A percentile compares a stretch with the other conserved stretches of the same genome.
These are phyloP conservation scores for Scrobipalpa costella DNA, from an alignment of 2,888 invertebrate species.

Conservation along the genomic window DNA sequence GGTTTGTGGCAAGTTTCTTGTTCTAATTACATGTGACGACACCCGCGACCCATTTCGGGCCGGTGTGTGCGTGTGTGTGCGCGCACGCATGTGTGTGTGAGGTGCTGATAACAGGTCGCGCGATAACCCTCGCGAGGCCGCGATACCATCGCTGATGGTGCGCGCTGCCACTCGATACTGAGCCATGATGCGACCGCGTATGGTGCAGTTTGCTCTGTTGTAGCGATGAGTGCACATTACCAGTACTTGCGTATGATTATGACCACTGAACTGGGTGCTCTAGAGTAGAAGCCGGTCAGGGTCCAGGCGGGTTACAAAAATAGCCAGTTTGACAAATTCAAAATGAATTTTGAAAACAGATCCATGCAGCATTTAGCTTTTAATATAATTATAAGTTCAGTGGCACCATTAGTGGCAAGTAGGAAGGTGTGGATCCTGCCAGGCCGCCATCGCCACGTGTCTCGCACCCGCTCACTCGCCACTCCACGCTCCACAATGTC, in stretches of 20 bases:
- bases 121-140: conserved; percentile 54
- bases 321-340: not conserved
- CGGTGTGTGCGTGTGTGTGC: conserved; percentile 24
- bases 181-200: not conserved
- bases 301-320: not conserved
- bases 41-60: conserved; percentile 52
- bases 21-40: conserved; percentile 56
- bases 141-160: not conserved
- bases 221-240: conserved; percentile 1
- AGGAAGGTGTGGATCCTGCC: not conserved
- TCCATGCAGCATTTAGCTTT: no score
- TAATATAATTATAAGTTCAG: not conserved
- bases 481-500: not conserved
- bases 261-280: conserved; percentile 20
- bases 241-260: conserved; percentile 24
- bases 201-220: not conserved
- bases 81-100: conserved; percentile 32
- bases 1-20: conserved; percentile 46
- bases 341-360: not conserved
- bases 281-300: conserved; percentile 2
- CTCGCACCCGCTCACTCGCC: conserved; percentile 31
- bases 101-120: conserved; percentile 56
- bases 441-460: not conserved
- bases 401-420: not conserved
- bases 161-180: not conserved